Conservation (phyloP, 2,113 vertebrate genomes). For the Laticauda laticaudata region DNA sequence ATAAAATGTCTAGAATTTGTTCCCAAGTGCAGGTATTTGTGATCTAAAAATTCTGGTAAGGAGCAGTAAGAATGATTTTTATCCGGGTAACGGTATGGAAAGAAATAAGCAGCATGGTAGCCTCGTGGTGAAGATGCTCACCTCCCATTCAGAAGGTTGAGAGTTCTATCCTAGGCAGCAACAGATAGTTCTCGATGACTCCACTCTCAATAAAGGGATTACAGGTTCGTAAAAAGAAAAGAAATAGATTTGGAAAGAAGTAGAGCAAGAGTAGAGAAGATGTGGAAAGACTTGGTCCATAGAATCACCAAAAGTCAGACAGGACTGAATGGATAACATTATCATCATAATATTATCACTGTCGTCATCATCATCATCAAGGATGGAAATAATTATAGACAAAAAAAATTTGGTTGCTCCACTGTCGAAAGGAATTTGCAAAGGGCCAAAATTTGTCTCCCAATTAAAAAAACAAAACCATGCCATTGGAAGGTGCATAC, state of each 20-base stretch:
- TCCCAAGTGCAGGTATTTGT: background rate
- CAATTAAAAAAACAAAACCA: background rate
- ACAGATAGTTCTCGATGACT: background rate
- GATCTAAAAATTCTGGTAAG: background rate
- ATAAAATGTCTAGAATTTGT: background rate
- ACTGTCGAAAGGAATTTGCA: background rate
- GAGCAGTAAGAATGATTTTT: background rate
- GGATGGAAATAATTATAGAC: background rate
- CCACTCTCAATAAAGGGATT: background rate
- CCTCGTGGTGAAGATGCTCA: background rate
- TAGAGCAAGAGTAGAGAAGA: too few species aligned
- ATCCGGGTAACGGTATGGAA: background rate
- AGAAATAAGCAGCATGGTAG: background rate
- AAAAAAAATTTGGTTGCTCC: background rate
- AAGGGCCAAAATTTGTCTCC: background rate
- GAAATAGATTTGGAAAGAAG: background rate
- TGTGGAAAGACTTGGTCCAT: too few species aligned
- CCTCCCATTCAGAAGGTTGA: background rate
- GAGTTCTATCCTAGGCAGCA: background rate
- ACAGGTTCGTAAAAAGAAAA: background rate
- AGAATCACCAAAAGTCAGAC: too few species aligned
- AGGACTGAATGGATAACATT: too few species aligned
- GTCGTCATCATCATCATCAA: too few species aligned
- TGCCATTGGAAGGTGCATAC: background rate
- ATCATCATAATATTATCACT: too few species aligned